These are phyloP conservation scores for Oncopeltus fasciatus DNA, from an alignment of 1,140 invertebrate genomes.

Conservation along the genomic window DNA sequence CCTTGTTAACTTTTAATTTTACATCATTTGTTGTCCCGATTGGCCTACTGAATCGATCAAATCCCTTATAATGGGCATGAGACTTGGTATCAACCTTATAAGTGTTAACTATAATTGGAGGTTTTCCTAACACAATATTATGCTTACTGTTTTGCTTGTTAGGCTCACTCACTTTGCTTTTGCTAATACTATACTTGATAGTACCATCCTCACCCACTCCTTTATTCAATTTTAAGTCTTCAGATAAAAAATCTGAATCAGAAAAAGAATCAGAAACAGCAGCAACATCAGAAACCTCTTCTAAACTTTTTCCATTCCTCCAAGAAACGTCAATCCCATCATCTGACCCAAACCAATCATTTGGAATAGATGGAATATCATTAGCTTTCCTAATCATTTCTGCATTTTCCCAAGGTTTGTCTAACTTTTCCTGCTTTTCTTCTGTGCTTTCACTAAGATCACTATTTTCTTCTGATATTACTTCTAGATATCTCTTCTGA, in stretches of 20 bases:
- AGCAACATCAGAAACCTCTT: constrained; percentile 20
- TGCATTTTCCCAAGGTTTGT: constrained; percentile 20
- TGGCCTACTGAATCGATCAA: too few relatives aligned
- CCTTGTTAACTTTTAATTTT: too few relatives aligned
- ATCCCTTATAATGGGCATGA: too few relatives aligned
- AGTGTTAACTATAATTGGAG: background rate
- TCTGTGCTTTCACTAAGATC: constrained; percentile 23
- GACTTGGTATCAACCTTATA: too few relatives aligned
- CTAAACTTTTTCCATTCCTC: constrained; percentile 20
- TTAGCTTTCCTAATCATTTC: constrained; percentile 19
- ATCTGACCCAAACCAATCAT: constrained; percentile 19
- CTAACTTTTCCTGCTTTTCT: constrained; percentile 2
- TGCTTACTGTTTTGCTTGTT: background rate
- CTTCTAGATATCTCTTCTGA: constrained; percentile 23
- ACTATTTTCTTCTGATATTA: constrained; percentile 26
- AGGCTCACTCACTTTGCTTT: background rate
- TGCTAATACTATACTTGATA: background rate
- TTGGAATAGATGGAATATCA: constrained; percentile 17
- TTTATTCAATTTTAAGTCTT: background rate
- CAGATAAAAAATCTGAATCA: constrained; percentile 11
- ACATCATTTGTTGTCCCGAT: too few relatives aligned
- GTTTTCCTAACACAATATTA: background rate
- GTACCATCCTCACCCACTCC: too few relatives aligned
- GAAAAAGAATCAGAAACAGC: constrained; percentile 16
- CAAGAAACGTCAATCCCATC: constrained; percentile 21